Conservation (phyloP, 1,140 invertebrate genomes). For the Daktulosphaira vitifoliae region DNA sequence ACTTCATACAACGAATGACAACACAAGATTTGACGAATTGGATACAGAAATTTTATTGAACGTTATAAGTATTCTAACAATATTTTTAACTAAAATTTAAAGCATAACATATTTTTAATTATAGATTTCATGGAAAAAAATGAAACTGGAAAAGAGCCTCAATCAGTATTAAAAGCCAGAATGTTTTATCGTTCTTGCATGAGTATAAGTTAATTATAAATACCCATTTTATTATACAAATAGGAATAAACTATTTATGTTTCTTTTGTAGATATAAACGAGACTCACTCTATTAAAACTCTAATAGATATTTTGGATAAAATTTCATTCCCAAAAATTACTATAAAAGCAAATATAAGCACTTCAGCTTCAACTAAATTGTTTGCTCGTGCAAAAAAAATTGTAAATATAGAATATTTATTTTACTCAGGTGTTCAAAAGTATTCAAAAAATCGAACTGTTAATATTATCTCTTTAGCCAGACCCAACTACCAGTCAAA, state of each 20-base stretch:
- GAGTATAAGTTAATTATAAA: conserved; percentile 53
- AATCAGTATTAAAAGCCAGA: conserved; percentile 54
- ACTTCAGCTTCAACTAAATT: neutral
- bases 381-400: conserved; percentile 34
- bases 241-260: no score
- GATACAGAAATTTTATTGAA: neutral
- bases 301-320: neutral
- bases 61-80: conserved; percentile 8
- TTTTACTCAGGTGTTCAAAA: conserved; percentile 33
- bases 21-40: conserved; percentile 1
- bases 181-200: conserved; percentile 56
- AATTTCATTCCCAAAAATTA: neutral
- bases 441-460: conserved; percentile 33
- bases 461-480: conserved; percentile 34
- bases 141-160: conserved; percentile 45
- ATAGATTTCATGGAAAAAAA: conserved; percentile 35
- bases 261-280: neutral
- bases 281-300: neutral
- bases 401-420: conserved; percentile 34
- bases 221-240: no score
- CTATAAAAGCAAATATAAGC: neutral
- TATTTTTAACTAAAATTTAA: no score
- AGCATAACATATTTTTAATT: no score
- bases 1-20: conserved; percentile 44
- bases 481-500: no score